Evolutionary conservation across 2,113 vertebrate genomes (phyloP).

Genomic region (Saccopteryx bilineata): DNA sequence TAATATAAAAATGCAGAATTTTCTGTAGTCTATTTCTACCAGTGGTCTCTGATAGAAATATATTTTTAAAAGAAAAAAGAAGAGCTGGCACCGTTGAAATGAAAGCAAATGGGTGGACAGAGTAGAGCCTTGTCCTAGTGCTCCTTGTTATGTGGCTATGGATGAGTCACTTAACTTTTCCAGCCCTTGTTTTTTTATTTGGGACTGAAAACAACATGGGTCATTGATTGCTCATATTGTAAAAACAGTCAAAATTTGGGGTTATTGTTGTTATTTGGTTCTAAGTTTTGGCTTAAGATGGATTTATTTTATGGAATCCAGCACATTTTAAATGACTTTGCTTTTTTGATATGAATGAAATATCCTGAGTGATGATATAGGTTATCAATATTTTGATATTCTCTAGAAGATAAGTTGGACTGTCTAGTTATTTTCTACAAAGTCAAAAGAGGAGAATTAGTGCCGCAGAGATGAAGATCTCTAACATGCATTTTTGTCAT

Average conservation of each 20-base stretch:
- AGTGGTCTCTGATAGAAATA: neutral
- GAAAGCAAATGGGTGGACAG: slow-evolving; percentile 23
- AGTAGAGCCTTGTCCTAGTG: slow-evolving; percentile 31
- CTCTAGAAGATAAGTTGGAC: neutral
- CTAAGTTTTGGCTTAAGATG: neutral
- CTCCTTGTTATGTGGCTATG: neutral
- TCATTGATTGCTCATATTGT: neutral
- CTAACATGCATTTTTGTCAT: neutral
- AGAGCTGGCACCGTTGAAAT: neutral
- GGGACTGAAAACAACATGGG: slow-evolving; percentile 7
- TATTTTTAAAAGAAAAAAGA: neutral
- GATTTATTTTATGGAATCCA: neutral
- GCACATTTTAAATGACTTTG: slow-evolving; percentile 27
- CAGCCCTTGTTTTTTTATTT: slow-evolving; percentile 52
- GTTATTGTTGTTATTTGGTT: neutral
- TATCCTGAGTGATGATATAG: neutral
- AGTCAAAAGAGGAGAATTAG: neutral
- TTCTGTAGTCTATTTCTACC: slow-evolving; percentile 13
- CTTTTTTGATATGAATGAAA: neutral
- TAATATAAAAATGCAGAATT: slow-evolving; percentile 34
- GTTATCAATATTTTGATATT: slow-evolving; percentile 11
- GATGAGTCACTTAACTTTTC: slow-evolving; percentile 31
- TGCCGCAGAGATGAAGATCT: slow-evolving; percentile 5
- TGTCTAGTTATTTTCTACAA: neutral
- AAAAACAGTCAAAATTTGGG: neutral